Evolutionary conservation across 2,888 invertebrate species (phyloP).

Genomic region (Syrista parreyssii): DNA sequence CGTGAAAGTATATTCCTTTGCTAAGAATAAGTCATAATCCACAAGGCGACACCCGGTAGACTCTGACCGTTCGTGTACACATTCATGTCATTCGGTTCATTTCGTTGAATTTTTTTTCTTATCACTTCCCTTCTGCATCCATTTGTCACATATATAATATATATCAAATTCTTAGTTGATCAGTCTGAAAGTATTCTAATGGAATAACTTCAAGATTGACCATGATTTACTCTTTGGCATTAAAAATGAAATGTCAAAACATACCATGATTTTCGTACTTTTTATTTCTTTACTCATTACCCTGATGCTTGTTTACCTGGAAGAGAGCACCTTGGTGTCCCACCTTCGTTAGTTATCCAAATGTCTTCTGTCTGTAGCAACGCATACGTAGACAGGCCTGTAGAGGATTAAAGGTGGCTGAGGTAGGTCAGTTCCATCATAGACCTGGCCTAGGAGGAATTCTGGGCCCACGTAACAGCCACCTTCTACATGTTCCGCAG

Average conservation of each 20-base stretch:
- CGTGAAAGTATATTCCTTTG: slow-evolving; percentile 4
- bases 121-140: neutral
- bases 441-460: slow-evolving; percentile 82
- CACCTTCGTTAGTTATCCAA: slow-evolving; percentile 29
- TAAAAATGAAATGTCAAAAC: slow-evolving; percentile 12
- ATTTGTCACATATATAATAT: neutral
- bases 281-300: slow-evolving; percentile 14
- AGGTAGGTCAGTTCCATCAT: slow-evolving; percentile 72
- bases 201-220: slow-evolving; percentile 10
- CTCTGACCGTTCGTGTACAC: neutral
- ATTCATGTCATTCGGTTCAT: neutral
- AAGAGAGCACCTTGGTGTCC: neutral
- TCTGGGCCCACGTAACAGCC: slow-evolving; percentile 83
- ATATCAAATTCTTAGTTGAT: neutral
- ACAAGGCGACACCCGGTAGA: neutral
- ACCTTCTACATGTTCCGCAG: slow-evolving; percentile 79
- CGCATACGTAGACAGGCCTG: slow-evolving; percentile 73
- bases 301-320: slow-evolving; percentile 11
- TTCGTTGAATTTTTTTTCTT: neutral
- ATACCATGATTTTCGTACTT: slow-evolving; percentile 5
- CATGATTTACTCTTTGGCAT: slow-evolving; percentile 8
- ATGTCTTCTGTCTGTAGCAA: slow-evolving; percentile 49
- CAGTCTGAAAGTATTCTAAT: neutral
- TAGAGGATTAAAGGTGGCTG: slow-evolving; percentile 72
- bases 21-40: neutral